A percentile compares a stretch with the other conserved stretches of the same genome.
These are phyloP conservation scores for Coregonus sp. DNA, from an alignment of 2,797 vertebrate species.

Conservation along the genomic window DNA sequence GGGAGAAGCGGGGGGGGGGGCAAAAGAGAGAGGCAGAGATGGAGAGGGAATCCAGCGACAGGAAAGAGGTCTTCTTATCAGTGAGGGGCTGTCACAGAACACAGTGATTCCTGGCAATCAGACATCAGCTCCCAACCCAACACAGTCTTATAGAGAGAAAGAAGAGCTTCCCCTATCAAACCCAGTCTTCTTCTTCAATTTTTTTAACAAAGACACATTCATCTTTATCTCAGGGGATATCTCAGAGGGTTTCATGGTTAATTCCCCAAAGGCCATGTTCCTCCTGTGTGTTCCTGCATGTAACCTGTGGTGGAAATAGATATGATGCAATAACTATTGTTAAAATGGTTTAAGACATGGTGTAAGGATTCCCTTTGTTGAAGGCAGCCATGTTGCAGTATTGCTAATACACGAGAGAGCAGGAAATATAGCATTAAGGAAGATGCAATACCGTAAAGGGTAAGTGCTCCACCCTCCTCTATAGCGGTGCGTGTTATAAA, in stretches of 20 bases:
- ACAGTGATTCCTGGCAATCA: conserved; percentile 2
- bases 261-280: background rate
- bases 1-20: background rate
- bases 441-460: background rate
- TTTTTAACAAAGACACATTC: background rate
- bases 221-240: too few species aligned
- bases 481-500: background rate
- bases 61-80: background rate
- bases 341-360: too few species aligned
- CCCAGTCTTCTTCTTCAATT: background rate
- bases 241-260: background rate
- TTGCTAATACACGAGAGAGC: background rate
- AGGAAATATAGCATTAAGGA: background rate
- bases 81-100: background rate
- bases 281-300: background rate
- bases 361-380: background rate
- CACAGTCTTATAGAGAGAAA: background rate
- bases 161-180: background rate
- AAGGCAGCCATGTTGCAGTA: background rate
- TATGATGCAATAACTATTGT: background rate
- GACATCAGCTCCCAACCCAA: background rate
- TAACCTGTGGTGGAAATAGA: background rate
- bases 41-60: background rate
- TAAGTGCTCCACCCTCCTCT: background rate
- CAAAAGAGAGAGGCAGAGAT: background rate